phyloP scores from a whole-genome alignment of 1,140 invertebrate genomes.

The Mylabris phalerata region DNA sequence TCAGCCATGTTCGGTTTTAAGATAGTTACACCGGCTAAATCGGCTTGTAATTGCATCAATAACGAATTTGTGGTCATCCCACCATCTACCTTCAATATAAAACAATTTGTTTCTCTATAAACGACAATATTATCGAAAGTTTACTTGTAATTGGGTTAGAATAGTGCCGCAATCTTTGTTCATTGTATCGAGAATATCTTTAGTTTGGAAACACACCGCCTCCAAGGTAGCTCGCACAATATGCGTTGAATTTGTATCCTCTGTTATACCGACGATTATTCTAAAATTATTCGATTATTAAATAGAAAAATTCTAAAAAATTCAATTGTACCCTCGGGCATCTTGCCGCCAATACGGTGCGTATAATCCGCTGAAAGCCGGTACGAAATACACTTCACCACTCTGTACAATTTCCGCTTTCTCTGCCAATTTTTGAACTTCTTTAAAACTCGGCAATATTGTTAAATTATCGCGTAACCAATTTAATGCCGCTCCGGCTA shows the following conservation, averaged over 20 bases:
- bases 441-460: slow-evolving; percentile 50
- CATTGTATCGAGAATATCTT: slow-evolving; percentile 82
- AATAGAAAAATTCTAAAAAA: background rate
- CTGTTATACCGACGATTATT: slow-evolving; percentile 72
- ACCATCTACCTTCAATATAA: slow-evolving; percentile 68
- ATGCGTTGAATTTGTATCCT: slow-evolving; percentile 64
- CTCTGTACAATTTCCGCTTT: slow-evolving; percentile 63
- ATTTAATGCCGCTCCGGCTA: slow-evolving; percentile 82
- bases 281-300: slow-evolving; percentile 37
- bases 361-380: slow-evolving; percentile 90
- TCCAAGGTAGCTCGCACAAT: slow-evolving; percentile 73
- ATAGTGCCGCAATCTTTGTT: slow-evolving; percentile 74
- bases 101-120: slow-evolving; percentile 42
- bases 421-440: slow-evolving; percentile 65
- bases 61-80: slow-evolving; percentile 85
- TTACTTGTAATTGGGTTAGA: slow-evolving; percentile 62
- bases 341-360: slow-evolving; percentile 94
- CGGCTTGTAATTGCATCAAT: slow-evolving; percentile 73
- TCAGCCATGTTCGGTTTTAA: slow-evolving; percentile 80
- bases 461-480: slow-evolving; percentile 87
- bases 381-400: slow-evolving; percentile 90
- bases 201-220: slow-evolving; percentile 75
- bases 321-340: slow-evolving; percentile 65
- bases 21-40: slow-evolving; percentile 40
- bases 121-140: background rate